Evolutionary conservation across 2,113 vertebrate genomes (phyloP), one percentile per base, ranked within the genome.

Genomic region (Dolichotis patagonum): DNA sequence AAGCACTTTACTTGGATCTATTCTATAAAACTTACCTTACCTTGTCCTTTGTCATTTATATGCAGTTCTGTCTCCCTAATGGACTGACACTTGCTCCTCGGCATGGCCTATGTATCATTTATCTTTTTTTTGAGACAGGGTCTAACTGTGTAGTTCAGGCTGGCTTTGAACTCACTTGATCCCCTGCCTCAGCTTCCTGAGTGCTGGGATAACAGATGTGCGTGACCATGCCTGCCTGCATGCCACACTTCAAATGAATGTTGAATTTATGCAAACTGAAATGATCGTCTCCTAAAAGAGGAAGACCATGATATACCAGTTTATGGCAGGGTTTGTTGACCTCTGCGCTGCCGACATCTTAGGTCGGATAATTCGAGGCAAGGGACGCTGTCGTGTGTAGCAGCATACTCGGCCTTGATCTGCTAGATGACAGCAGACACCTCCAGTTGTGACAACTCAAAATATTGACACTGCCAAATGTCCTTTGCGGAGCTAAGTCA

Each of bases 51-150:
- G 78, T 85, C 43, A 41, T 26, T 24, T 32, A 54, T 1, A 52
- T 20, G 77, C 16, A 20, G 24, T 28, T 52, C n/a, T n/a, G 26
- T 54, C 41, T 88, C 71, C 85, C 49, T 67, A 3, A 10, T 20
- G 73, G 32, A 46, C 81, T 32, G 26, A 85, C 32, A 28, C 58
- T 43, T 90, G 43, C 41, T 67, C 1, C 13, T 28, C 43, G 60
- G n/a, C 0, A 0, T 56, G 56, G 2, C 1, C 35, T 83, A 13
- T 1, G 0, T 38, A 5, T 19, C 22, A 69, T 7, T 67, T 7
- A 56, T 73, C 75, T 87, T 22, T 46, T 75, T 75, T 46, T 30
- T 46, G 10, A 46, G 41, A 46, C 41, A 46, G 26, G 71, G 41
- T 77, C 38, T 77, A 41, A 77, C 73, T 41, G 5, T 75, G 12